A percentile compares a stretch with the other conserved stretches of the same genome.
Evolutionary conservation across 2,888 invertebrate species (phyloP).

Genomic region (Drosophila kambysellisi): DNA sequence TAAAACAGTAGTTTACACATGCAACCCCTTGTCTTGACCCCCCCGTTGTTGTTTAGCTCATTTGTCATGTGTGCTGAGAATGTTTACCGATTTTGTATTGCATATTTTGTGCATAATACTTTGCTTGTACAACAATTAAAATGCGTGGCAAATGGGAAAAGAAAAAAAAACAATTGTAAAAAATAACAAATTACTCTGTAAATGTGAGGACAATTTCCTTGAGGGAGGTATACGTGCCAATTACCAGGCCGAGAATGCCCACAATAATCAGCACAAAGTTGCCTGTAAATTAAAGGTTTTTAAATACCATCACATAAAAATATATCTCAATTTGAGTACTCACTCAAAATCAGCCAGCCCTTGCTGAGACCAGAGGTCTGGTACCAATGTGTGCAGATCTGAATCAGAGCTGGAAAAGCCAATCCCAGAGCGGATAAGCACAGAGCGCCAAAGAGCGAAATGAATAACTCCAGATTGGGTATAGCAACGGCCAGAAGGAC

Average conservation of each 20-base stretch:
- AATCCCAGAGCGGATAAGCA: conserved; percentile 95
- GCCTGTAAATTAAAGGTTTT: conserved; percentile 14
- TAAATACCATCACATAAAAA: not conserved
- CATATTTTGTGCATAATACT: conserved; percentile 70
- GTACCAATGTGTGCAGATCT: conserved; percentile 93
- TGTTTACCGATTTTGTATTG: conserved; percentile 47
- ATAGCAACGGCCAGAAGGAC: conserved; percentile 94
- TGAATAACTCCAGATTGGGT: conserved; percentile 93
- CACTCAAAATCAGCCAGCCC: conserved; percentile 87
- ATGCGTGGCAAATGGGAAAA: conserved; percentile 51
- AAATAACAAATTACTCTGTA: conserved; percentile 60
- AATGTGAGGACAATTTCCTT: conserved; percentile 88
- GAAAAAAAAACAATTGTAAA: conserved; percentile 22
- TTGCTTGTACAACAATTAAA: conserved; percentile 58
- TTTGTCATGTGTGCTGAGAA: conserved; percentile 51
- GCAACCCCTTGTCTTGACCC: conserved; percentile 10
- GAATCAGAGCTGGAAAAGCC: conserved; percentile 95
- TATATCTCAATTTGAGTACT: conserved; percentile 27
- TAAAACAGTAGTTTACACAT: conserved; percentile 44
- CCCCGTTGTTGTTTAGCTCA: conserved; percentile 19
- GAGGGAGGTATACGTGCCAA: conserved; percentile 90
- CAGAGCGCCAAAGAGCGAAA: conserved; percentile 94
- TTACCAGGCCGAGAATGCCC: conserved; percentile 89
- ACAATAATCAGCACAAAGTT: conserved; percentile 88
- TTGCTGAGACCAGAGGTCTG: conserved; percentile 87